phyloP scores from a whole-genome alignment of 1,140 invertebrate genomes.

The Drosophila kohkoa region DNA sequence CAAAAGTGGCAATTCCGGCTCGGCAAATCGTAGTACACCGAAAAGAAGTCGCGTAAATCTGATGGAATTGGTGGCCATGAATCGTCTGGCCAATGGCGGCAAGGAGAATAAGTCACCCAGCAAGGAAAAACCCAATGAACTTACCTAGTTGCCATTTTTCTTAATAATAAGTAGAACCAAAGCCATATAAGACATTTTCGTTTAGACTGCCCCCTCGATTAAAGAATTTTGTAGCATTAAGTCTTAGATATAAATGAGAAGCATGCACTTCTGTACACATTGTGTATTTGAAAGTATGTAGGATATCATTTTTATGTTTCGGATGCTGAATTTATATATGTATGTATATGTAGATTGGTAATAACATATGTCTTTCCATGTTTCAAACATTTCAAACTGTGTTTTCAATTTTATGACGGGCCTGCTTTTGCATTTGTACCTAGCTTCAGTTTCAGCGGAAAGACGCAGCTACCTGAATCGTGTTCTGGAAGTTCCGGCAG shows the following conservation, averaged over 20 bases:
- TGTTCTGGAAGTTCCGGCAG: not conserved
- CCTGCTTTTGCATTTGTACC: not conserved
- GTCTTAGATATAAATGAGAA: slow-evolving; percentile 30
- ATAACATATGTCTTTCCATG: slow-evolving; percentile 79
- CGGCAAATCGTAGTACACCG: slow-evolving; percentile 50
- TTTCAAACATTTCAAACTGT: slow-evolving; percentile 63
- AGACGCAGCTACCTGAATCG: slow-evolving; percentile 11
- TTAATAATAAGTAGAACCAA: slow-evolving; percentile 44
- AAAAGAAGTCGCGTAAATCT: slow-evolving; percentile 66
- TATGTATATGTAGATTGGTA: slow-evolving; percentile 39
- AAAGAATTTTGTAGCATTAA: slow-evolving; percentile 50
- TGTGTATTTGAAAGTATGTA: slow-evolving; percentile 55
- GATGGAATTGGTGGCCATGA: slow-evolving; percentile 71
- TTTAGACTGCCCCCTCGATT: slow-evolving; percentile 59
- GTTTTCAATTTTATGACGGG: slow-evolving; percentile 20
- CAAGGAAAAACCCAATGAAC: slow-evolving; percentile 33
- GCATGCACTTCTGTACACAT: slow-evolving; percentile 46
- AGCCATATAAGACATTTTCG: slow-evolving; percentile 44
- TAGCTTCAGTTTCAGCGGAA: slow-evolving; percentile 22
- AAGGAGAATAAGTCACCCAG: slow-evolving; percentile 72
- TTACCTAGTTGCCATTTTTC: slow-evolving; percentile 35
- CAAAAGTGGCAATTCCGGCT: slow-evolving; percentile 30
- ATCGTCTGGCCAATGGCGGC: slow-evolving; percentile 56
- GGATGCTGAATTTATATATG: slow-evolving; percentile 27
- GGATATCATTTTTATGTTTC: slow-evolving; percentile 27